Evolutionary conservation across 1,140 invertebrate species (phyloP).

Genomic region (Drosophila kikkawai): DNA sequence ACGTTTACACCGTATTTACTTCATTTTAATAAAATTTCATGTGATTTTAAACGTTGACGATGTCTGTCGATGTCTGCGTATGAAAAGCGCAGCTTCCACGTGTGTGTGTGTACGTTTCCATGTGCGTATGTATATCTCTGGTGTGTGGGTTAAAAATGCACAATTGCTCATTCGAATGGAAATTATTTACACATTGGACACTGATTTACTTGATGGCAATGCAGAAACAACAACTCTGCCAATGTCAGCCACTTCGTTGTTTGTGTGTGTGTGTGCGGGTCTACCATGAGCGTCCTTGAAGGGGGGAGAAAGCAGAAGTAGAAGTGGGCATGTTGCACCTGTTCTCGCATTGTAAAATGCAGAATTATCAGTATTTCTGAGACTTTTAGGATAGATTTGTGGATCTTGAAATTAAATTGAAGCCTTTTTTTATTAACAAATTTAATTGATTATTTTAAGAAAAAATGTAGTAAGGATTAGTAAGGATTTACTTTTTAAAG

Average conservation of each 20-base stretch:
- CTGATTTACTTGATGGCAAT: conserved; percentile 79
- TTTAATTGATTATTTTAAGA: background rate
- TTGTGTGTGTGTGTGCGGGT: conserved; percentile 5
- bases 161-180: conserved; percentile 84
- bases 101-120: conserved; percentile 15
- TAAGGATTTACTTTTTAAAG: too few relatives aligned
- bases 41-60: conserved; percentile 77
- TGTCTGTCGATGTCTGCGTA: conserved; percentile 73
- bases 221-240: conserved; percentile 55
- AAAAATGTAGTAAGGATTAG: background rate
- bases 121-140: background rate
- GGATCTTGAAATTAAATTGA: background rate
- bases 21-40: conserved; percentile 85
- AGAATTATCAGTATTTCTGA: background rate
- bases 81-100: conserved; percentile 64
- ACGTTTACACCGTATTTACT: conserved; percentile 85
- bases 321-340: background rate
- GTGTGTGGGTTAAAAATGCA: conserved; percentile 71
- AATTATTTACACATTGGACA: conserved; percentile 85
- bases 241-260: conserved; percentile 64
- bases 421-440: background rate
- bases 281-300: conserved; percentile 23
- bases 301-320: background rate
- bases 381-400: background rate
- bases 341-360: background rate